Percentiles rank a stretch among this genome's conserved stretches.
Conservation (phyloP, 2,797 vertebrate genomes). For the Scolopax bukidnonensis region DNA sequence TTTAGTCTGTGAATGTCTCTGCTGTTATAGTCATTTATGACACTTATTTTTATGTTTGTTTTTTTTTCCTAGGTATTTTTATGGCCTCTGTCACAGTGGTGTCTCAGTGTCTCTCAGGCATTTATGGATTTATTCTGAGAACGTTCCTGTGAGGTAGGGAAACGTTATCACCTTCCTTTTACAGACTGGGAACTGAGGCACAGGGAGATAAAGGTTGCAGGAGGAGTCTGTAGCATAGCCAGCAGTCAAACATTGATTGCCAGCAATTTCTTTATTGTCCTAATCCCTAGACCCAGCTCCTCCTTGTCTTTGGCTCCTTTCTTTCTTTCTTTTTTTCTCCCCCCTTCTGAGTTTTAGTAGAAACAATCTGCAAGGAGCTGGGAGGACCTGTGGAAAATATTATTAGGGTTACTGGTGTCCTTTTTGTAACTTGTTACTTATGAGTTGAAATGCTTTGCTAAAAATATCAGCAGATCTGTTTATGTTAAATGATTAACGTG, state of each 20-base stretch:
- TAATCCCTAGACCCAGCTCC: not conserved
- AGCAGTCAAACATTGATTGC: not conserved
- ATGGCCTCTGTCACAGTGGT: conserved; percentile 63
- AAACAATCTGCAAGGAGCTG: not conserved
- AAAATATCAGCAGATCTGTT: conserved; percentile 69
- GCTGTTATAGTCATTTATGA: not conserved
- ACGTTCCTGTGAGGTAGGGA: conserved; percentile 68
- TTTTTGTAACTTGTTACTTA: conserved; percentile 59
- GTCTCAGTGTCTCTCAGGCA: conserved; percentile 58
- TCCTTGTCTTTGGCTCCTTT: not conserved
- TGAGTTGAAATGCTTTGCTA: conserved; percentile 34
- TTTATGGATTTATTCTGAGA: conserved; percentile 73
- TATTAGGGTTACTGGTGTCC: conserved; percentile 10
- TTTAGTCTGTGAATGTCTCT: not conserved
- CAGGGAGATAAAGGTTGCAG: not conserved
- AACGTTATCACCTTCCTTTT: not conserved
- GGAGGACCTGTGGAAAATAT: conserved; percentile 31
- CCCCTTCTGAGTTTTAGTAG: not conserved
- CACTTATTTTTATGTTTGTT: not conserved
- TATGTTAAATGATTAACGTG: conserved; percentile 64
- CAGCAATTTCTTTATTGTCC: not conserved
- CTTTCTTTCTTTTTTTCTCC: no score
- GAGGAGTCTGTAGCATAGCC: not conserved
- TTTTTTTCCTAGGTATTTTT: conserved; percentile 53
- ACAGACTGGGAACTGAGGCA: conserved; percentile 10